phyloP scores from a whole-genome alignment of 2,113 vertebrate genomes.

The Fulmarus glacialis region DNA sequence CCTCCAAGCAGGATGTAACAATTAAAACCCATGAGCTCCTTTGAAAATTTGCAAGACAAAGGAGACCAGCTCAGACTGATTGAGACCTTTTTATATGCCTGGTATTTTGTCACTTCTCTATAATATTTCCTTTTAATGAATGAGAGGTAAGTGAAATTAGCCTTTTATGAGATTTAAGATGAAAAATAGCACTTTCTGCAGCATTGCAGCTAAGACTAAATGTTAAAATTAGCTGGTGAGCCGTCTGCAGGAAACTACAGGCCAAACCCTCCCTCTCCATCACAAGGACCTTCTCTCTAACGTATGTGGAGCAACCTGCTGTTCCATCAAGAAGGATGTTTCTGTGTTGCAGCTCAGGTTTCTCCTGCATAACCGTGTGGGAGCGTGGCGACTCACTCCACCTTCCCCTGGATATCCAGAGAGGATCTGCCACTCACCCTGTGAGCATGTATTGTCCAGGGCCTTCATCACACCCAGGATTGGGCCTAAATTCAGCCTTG shows the following conservation, averaged over 20 bases:
- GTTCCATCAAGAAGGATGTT: neutral
- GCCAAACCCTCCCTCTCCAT: neutral
- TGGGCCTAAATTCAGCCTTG: neutral
- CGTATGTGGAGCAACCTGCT: rapidly evolving
- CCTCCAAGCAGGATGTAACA: neutral
- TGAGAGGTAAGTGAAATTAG: neutral
- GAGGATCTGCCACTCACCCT: neutral
- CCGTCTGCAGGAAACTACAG: neutral
- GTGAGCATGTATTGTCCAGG: rapidly evolving
- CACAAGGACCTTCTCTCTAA: neutral
- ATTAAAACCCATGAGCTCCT: neutral
- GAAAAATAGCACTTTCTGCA: neutral
- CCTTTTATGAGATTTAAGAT: neutral
- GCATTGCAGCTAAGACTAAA: neutral
- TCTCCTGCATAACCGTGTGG: neutral
- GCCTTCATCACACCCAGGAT: neutral
- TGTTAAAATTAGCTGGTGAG: neutral
- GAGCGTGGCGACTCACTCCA: rapidly evolving
- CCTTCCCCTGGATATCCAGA: neutral
- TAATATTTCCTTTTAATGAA: neutral
- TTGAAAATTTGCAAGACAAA: neutral
- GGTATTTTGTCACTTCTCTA: neutral
- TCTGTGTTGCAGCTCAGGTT: neutral
- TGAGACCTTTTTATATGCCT: neutral
- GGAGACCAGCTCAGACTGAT: neutral